Evolutionary conservation across 1,140 invertebrate species (phyloP).

Genomic region (Diorhabda elongata): DNA sequence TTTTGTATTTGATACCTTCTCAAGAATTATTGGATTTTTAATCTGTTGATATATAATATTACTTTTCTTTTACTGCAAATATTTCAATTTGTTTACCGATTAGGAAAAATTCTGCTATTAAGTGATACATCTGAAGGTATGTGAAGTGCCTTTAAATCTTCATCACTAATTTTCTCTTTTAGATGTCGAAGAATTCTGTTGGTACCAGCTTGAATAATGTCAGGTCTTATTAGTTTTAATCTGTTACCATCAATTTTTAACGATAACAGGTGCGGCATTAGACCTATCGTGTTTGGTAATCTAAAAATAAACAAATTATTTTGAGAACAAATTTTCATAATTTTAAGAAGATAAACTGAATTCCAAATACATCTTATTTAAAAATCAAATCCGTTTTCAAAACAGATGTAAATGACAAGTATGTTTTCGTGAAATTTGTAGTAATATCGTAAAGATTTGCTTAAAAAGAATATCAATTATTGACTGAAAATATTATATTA

Average conservation of each 20-base stretch:
- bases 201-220: slow-evolving; percentile 78
- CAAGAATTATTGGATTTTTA: no score
- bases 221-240: slow-evolving; percentile 67
- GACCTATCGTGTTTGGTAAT: slow-evolving; percentile 69
- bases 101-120: slow-evolving; percentile 53
- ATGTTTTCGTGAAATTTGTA: no score
- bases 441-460: no score
- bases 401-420: no score
- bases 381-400: no score
- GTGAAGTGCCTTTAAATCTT: slow-evolving; percentile 40
- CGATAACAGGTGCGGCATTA: slow-evolving; percentile 75
- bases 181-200: slow-evolving; percentile 75
- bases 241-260: slow-evolving; percentile 84
- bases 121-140: slow-evolving; percentile 9
- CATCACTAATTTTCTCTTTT: slow-evolving; percentile 52
- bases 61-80: background rate
- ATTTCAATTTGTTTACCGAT: slow-evolving; percentile 54
- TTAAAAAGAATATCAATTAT: no score
- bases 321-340: slow-evolving; percentile 1
- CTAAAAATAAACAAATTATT: slow-evolving; percentile 47
- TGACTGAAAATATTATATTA: no score
- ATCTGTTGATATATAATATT: no score
- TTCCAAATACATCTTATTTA: no score
- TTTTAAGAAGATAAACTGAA: no score
- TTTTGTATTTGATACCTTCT: no score